Evolutionary conservation across 2,797 vertebrate genomes (phyloP).

Genomic region (Anableps anableps): DNA sequence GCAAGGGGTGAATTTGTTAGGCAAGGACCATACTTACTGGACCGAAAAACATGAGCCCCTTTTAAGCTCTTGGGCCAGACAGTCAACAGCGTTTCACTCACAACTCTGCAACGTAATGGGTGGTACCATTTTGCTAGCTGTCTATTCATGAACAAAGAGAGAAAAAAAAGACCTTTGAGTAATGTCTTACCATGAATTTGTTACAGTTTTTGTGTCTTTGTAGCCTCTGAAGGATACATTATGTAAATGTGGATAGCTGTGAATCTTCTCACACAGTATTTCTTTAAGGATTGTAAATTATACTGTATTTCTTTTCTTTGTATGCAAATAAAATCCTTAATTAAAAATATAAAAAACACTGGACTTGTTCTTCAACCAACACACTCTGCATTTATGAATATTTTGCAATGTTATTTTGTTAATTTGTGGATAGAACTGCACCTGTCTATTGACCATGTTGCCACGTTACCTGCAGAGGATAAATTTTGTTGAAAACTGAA

Average conservation of each 20-base stretch:
- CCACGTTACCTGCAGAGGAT: neutral
- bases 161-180: neutral
- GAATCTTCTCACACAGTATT: constrained; percentile 3
- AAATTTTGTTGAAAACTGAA: neutral
- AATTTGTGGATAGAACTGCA: neutral
- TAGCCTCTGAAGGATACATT: neutral
- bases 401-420: neutral
- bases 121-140: neutral
- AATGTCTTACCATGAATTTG: neutral
- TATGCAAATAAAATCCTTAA: neutral
- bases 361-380: neutral
- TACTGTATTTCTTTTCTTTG: neutral
- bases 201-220: constrained; percentile 1
- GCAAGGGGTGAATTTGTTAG: neutral
- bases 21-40: neutral
- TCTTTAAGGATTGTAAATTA: neutral
- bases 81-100: neutral
- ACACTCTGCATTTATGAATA: neutral
- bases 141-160: neutral
- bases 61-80: neutral
- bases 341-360: neutral
- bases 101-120: neutral
- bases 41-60: neutral
- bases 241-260: neutral
- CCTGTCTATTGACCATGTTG: neutral